A percentile compares a stretch with the other conserved stretches of the same genome.
Evolutionary conservation across 2,797 vertebrate species (phyloP).

Genomic region (Yasuhikotakia modesta): DNA sequence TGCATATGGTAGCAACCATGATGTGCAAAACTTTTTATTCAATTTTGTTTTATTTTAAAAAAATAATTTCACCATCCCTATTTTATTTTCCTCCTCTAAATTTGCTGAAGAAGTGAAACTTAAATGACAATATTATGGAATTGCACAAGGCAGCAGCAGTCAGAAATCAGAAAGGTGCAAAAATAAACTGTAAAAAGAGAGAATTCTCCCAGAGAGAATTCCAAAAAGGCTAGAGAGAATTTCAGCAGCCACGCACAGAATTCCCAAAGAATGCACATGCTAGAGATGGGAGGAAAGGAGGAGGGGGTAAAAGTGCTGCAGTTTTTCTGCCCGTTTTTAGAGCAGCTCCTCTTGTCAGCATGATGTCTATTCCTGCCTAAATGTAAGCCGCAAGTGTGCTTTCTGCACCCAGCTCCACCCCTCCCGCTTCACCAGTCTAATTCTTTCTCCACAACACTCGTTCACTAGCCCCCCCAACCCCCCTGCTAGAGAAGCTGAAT

Average conservation of each 20-base stretch:
- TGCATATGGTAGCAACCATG: background rate
- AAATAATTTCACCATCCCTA: background rate
- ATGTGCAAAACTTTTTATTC: background rate
- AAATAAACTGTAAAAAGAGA: slow-evolving; percentile 1
- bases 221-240: slow-evolving; percentile 17
- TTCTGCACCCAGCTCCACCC: slow-evolving; percentile 63
- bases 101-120: background rate
- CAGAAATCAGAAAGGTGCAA: background rate
- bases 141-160: background rate
- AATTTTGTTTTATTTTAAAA: background rate
- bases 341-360: slow-evolving; percentile 70
- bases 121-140: background rate
- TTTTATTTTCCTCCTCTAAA: background rate
- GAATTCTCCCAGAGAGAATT: background rate
- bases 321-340: slow-evolving; percentile 63
- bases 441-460: slow-evolving; percentile 69
- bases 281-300: slow-evolving; percentile 51
- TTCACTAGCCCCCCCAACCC: slow-evolving; percentile 68
- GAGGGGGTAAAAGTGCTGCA: slow-evolving; percentile 72
- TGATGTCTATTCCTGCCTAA: slow-evolving; percentile 76
- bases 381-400: slow-evolving; percentile 80
- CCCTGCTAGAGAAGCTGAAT: slow-evolving; percentile 89
- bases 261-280: slow-evolving; percentile 71
- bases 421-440: slow-evolving; percentile 58
- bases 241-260: slow-evolving; percentile 64